Evolutionary conservation across 2,797 vertebrate genomes (phyloP), one percentile per base, ranked within the genome.

Genomic region (Cuculus canorus): DNA sequence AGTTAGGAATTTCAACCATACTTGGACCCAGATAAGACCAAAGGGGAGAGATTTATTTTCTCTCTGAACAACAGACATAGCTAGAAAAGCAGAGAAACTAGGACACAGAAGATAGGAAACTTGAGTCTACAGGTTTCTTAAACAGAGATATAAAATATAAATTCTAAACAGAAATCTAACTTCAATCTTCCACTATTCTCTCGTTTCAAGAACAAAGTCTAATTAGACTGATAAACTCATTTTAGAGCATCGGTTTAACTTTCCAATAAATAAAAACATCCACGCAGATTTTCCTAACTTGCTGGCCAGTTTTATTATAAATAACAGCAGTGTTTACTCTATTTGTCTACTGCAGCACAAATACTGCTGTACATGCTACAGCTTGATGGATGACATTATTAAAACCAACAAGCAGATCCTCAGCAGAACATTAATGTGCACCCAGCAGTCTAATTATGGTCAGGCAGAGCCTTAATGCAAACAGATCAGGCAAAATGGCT

Each of bases 401-500:
- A 87, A 95, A 93, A 69, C 28, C 59, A 85, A 83, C 82, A 81
- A 84, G 78, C 13, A 93, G 72, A 80, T 50, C 60, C 76, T 82
- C 77, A 37, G 45, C 63, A 82, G 66, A 91, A 53, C 48, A 61
- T 35, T 41, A 66, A 17, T 15, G 47, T 92, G 83, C 71, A 82
- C 80, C 83, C 92, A 92, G 93, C 89, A 96, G 71, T 56, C 76
- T 88, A 65, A 82, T 48, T 35, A 70, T 15, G 60, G 90, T 61
- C 94, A 92, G 39, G 61, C 71, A 65, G 90, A 86, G 82, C 76
- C 92, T 63, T 16, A 65, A 69, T 47, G 70, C 94, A 95, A 91
- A 94, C 30, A 93, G 82, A 65, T 76, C 71, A 72, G 63, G 59
- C 43, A 72, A 56, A 86, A 61, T 4, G 16, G 84, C 53, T 50